A percentile compares a stretch with the other conserved stretches of the same genome.
These are phyloP conservation scores for Peromyscus aztecus DNA, from an alignment of 2,797 vertebrate species.

Conservation along the genomic window DNA sequence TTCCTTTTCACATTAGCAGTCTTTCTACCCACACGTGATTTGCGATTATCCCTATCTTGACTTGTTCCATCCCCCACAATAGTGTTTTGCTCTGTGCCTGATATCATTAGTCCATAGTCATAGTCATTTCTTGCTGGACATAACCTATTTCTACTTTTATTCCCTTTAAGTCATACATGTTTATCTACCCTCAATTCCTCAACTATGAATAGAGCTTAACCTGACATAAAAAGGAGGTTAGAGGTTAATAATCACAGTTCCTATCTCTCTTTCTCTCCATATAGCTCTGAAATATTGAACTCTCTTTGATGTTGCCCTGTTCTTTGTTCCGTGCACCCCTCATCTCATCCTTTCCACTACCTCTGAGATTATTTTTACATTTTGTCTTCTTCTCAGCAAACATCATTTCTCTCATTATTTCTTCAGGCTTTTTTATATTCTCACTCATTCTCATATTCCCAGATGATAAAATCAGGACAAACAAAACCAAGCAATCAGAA, in stretches of 20 bases:
- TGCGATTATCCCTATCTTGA: too few species aligned
- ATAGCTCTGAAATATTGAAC: not conserved
- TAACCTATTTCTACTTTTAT: not conserved
- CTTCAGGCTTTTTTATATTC: not conserved
- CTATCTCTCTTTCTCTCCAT: not conserved
- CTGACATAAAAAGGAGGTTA: not conserved
- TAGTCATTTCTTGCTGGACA: not conserved
- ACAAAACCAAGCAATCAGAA: conserved; percentile 27
- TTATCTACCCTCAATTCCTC: not conserved
- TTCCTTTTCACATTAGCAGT: not conserved
- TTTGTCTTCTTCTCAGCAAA: conserved; percentile 19
- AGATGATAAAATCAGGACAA: conserved; percentile 46
- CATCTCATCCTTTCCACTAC: not conserved
- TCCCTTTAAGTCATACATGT: not conserved
- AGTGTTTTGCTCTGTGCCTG: not conserved
- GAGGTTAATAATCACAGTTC: not conserved
- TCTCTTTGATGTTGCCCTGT: not conserved
- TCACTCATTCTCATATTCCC: not conserved
- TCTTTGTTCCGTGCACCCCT: not conserved
- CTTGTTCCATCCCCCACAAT: not conserved
- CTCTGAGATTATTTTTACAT: not conserved
- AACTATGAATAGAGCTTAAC: not conserved
- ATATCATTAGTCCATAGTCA: not conserved
- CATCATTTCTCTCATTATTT: not conserved
- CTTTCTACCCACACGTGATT: not conserved